Evolutionary conservation across 2,888 invertebrate species (phyloP), one percentile per base, ranked within the genome.

Genomic region (Brachypalpus laphriformis): DNA sequence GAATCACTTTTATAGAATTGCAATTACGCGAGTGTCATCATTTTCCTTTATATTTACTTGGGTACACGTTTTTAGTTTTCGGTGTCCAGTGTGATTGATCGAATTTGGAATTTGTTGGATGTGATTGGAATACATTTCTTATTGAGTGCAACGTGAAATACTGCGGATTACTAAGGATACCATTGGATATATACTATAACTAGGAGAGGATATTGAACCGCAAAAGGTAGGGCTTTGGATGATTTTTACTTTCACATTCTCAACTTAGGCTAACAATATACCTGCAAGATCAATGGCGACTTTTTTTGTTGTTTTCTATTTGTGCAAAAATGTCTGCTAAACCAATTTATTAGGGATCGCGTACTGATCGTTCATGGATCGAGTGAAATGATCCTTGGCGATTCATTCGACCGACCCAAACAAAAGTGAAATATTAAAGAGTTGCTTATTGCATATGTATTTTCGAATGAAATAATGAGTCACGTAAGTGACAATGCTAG

Each of bases 201-300:
- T 5, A 42, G 16, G 18, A 47, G 56, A 49, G 81, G 76, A 82
- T 82, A 82, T 63, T 76, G 63, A 82, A 49, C 76, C 56, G 8
- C 1, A 65, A 65, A 54, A 70, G 76, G 81, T 75, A 81, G 31
- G 66, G 37, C n/a, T n/a, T n/a, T n/a, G n/a, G n/a, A n/a, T n/a
- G n/a, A n/a, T 9, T 49, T 22, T 37, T 14, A 18, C 14, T 11
- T 47, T 18, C 7, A 16, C 11, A 51, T 20, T 40, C 22, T 37
- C 5, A n/a, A 31, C n/a, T 37, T 22, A n/a, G 4, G 20, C 25
- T 25, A 16, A 8, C 34, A 6, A 31, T 34, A 16, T 34, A 54
- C 9, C 0, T n/a, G 25, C n/a, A 14, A 22, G 8, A 57, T 22
- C 34, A 42, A 63, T 37, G 47, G 18, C 16, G 42, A 40, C 25